A percentile compares a stretch with the other conserved stretches of the same genome.
These are phyloP conservation scores for Phengaris arion DNA, from an alignment of 2,888 invertebrate genomes.

Conservation along the genomic window DNA sequence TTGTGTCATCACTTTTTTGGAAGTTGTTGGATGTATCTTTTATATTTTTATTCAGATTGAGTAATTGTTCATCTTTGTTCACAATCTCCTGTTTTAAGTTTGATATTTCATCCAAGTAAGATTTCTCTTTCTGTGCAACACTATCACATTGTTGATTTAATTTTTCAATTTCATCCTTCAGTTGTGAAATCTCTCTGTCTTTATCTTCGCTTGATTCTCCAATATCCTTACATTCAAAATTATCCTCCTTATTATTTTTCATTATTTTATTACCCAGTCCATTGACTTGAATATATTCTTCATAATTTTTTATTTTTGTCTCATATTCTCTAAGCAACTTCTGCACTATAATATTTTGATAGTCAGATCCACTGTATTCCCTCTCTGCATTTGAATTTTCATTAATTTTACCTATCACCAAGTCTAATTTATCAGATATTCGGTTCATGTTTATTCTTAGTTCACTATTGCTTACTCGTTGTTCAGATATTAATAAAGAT, in stretches of 20 bases:
- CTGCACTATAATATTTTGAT: conserved; percentile 55
- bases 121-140: conserved; percentile 37
- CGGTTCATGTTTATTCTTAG: conserved; percentile 64
- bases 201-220: conserved; percentile 44
- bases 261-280: conserved; percentile 41
- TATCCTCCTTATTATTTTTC: conserved; percentile 28
- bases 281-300: conserved; percentile 54
- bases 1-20: conserved; percentile 34
- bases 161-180: conserved; percentile 47
- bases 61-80: conserved; percentile 37
- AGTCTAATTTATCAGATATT: conserved; percentile 62
- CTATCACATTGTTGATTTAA: conserved; percentile 39
- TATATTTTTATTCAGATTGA: conserved; percentile 39
- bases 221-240: conserved; percentile 14
- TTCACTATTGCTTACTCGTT: conserved; percentile 66
- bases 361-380: conserved; percentile 36
- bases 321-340: conserved; percentile 68
- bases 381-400: conserved; percentile 43
- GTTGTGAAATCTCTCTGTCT: conserved; percentile 45
- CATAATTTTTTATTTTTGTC: conserved; percentile 64
- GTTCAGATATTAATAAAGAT: conserved; percentile 59
- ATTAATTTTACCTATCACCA: conserved; percentile 54
- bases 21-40: conserved; percentile 36
- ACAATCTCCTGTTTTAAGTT: conserved; percentile 43
- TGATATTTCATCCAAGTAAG: conserved; percentile 44